Conservation (phyloP, 2,113 vertebrate genomes). For the Pelusios castaneus region DNA sequence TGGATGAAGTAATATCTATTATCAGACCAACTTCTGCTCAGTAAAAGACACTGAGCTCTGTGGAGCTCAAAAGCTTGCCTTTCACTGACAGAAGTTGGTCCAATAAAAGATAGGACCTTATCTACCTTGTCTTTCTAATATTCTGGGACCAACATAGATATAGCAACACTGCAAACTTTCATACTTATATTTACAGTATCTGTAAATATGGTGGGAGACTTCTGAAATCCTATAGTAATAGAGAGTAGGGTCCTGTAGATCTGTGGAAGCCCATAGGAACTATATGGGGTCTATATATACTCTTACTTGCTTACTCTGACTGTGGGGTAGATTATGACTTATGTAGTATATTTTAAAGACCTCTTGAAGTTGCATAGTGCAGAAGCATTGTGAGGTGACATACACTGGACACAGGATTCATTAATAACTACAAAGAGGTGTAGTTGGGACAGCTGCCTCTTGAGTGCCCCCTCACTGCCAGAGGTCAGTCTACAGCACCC, state of each 20-base stretch:
- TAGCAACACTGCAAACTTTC: background rate
- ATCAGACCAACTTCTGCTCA: background rate
- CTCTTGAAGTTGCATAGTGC: background rate
- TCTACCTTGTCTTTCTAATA: background rate
- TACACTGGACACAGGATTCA: background rate
- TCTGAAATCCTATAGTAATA: background rate
- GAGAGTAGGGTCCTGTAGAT: background rate
- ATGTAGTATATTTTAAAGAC: background rate
- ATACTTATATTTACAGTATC: background rate
- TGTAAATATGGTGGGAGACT: slow-evolving; percentile 1
- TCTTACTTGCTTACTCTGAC: background rate
- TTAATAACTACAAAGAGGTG: background rate
- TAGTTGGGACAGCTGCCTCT: background rate
- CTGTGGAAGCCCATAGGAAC: background rate
- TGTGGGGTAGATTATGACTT: background rate
- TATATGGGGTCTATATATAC: background rate
- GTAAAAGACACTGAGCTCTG: background rate
- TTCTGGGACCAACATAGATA: background rate
- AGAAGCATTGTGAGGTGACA: background rate
- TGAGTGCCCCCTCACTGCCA: background rate
- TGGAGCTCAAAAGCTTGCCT: background rate
- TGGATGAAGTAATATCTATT: background rate
- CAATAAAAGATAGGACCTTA: background rate
- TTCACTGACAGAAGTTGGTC: background rate
- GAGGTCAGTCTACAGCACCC: background rate